Conservation (phyloP, 1,140 invertebrate species). For the Scaptomyza montana region DNA sequence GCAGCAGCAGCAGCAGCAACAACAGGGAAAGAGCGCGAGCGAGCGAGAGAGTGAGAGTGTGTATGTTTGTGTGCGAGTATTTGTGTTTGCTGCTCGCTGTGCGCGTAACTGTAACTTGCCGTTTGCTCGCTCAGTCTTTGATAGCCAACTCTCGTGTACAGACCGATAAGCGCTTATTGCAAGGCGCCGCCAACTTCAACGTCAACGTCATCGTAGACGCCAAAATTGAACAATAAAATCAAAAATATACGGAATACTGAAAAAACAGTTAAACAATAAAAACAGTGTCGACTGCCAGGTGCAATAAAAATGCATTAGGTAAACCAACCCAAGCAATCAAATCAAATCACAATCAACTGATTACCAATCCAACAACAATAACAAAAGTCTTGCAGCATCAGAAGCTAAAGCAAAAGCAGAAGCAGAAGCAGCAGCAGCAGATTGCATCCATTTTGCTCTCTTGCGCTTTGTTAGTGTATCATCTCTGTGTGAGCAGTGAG, state of each 20-base stretch:
- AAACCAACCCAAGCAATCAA: constrained; percentile 17
- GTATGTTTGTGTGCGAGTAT: constrained; percentile 25
- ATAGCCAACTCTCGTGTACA: constrained; percentile 79
- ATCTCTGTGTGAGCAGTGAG: constrained; percentile 17
- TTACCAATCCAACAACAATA: constrained; percentile 37
- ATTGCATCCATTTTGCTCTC: constrained; percentile 71
- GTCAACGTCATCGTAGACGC: constrained; percentile 14
- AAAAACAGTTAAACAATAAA: background rate
- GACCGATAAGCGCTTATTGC: constrained; percentile 76
- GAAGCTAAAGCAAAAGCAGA: constrained; percentile 41
- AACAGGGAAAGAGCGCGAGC: constrained; percentile 30
- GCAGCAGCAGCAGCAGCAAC: constrained; percentile 36
- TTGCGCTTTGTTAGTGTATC: constrained; percentile 38
- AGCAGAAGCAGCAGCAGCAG: constrained; percentile 55
- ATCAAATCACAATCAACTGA: constrained; percentile 38
- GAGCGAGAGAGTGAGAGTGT: constrained; percentile 26
- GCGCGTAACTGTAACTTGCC: constrained; percentile 70
- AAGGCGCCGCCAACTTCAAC: constrained; percentile 1
- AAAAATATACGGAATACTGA: background rate
- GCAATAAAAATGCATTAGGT: constrained; percentile 23
- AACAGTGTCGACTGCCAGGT: too few relatives aligned
- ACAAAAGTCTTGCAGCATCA: constrained; percentile 51
- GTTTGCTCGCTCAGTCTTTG: constrained; percentile 68
- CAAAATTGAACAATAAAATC: constrained; percentile 32
- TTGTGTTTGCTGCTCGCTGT: constrained; percentile 41